Evolutionary conservation across 2,888 invertebrate species (phyloP), one percentile per base, ranked within the genome.

Genomic region (Epicampocera succincta): DNA sequence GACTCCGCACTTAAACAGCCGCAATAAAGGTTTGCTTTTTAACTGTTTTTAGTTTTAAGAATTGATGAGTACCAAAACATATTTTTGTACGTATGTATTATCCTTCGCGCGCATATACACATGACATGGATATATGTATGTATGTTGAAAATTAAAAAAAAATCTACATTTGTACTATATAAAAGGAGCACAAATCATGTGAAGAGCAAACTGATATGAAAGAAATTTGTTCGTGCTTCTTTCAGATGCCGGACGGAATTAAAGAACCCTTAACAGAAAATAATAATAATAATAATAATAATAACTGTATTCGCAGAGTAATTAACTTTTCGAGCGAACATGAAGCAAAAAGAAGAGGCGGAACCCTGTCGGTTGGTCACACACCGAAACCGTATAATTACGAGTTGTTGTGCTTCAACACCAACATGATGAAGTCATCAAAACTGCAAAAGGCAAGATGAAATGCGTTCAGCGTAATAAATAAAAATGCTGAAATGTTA

Each of bases 341-440:
- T 40, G 58, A 40, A 66, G 17, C 25, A 58, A 13, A 38, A 19
- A 33, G 15, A 50, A 21, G 40, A 33, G 44, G 19, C 21, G 9
- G 38, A 38, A 21, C 9, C 38, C 40, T 33, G 42, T 40, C n/a
- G 8, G 38, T 15, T 66, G 52, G 21, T 1, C 50, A n/a, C 13
- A 29, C 40, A 42, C 1, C 42, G 25, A 54, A 42, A 15, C 8
- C 3, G 1, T 15, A 54, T 63, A 48, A 77, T 77, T 52, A 63
- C 65, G 40, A 40, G 48, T 65, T 65, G 40, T 29, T 69, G 19
- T 42, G 63, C 48, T 40, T 60, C 33, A 52, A 65, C 56, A 58
- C 19, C 48, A 77, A 77, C 71, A 17, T 71, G 58, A 77, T 77
- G 63, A 77, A 77, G 77, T 71, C 77, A 65, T 75, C 71, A 69